Conservation (phyloP, 1,140 invertebrate genomes). For the Lepidurus couesii region DNA sequence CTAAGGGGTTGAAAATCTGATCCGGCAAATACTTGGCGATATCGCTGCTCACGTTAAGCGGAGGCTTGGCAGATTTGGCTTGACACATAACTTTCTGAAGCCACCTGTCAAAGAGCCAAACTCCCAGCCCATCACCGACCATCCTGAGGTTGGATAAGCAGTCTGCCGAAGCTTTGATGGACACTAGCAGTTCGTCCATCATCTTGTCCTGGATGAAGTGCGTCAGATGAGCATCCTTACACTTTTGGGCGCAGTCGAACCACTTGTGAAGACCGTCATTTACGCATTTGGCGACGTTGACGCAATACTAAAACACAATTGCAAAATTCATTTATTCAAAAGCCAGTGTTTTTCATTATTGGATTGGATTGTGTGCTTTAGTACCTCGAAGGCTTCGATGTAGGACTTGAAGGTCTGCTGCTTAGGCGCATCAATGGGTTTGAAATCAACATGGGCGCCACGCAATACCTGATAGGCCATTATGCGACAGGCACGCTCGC, state of each 20-base stretch:
- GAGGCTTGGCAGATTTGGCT: not conserved
- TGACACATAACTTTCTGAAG: constrained; percentile 1
- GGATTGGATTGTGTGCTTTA: not conserved
- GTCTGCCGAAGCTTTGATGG: constrained; percentile 1
- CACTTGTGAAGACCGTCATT: constrained; percentile 25
- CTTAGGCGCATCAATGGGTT: constrained; percentile 2
- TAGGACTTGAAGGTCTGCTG: constrained; percentile 22
- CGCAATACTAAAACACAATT: constrained; percentile 10
- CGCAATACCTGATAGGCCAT: constrained; percentile 28
- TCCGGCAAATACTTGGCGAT: constrained; percentile 25
- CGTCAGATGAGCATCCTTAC: constrained; percentile 24
- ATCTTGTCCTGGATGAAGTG: constrained; percentile 28
- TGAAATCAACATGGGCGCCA: not conserved
- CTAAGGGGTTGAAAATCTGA: constrained; percentile 7
- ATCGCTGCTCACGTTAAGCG: constrained; percentile 1
- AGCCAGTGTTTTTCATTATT: not conserved
- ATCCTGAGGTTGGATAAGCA: constrained; percentile 16
- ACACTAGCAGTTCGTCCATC: constrained; percentile 10
- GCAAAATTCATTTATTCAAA: not conserved
- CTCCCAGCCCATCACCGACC: constrained; percentile 29
- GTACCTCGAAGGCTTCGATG: constrained; percentile 27
- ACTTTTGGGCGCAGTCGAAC: constrained; percentile 9
- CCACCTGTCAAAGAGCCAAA: constrained; percentile 30
- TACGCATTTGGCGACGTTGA: not conserved
- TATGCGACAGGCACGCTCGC: constrained; percentile 23